Evolutionary conservation across 2,113 vertebrate genomes (phyloP).

Genomic region (Nanger granti): DNA sequence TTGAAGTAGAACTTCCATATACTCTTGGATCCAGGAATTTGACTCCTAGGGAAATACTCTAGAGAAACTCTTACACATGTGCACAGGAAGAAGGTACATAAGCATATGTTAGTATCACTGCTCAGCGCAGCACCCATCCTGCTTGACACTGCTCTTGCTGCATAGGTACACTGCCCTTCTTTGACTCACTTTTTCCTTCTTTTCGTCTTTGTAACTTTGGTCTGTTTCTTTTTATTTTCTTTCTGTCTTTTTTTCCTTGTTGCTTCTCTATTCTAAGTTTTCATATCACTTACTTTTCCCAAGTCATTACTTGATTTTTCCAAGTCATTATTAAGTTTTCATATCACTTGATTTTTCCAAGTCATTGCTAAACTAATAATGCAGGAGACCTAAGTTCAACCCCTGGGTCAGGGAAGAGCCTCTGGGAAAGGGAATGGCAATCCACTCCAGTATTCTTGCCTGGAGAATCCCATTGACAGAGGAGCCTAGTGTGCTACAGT

Average conservation of each 20-base stretch:
- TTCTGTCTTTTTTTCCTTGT: background rate
- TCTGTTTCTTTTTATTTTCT: background rate
- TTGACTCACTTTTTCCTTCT: background rate
- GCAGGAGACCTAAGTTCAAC: background rate
- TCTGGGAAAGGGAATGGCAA: background rate
- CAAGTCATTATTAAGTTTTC: background rate
- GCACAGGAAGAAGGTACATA: background rate
- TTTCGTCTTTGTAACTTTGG: background rate
- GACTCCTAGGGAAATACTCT: background rate
- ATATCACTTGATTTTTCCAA: background rate
- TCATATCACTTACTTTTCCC: background rate
- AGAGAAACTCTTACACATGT: background rate
- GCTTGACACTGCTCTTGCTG: background rate
- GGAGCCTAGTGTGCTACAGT: background rate
- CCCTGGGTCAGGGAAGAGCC: background rate
- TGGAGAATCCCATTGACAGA: background rate
- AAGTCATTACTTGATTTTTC: background rate
- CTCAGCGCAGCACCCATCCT: background rate
- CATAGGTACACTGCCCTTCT: background rate
- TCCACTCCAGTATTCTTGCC: background rate
- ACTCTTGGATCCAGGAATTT: background rate
- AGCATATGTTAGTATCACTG: background rate
- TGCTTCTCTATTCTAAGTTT: background rate
- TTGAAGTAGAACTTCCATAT: background rate
- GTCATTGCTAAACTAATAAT: background rate